phyloP scores from a whole-genome alignment of 2,113 vertebrate species.

The Rhea pennata region DNA sequence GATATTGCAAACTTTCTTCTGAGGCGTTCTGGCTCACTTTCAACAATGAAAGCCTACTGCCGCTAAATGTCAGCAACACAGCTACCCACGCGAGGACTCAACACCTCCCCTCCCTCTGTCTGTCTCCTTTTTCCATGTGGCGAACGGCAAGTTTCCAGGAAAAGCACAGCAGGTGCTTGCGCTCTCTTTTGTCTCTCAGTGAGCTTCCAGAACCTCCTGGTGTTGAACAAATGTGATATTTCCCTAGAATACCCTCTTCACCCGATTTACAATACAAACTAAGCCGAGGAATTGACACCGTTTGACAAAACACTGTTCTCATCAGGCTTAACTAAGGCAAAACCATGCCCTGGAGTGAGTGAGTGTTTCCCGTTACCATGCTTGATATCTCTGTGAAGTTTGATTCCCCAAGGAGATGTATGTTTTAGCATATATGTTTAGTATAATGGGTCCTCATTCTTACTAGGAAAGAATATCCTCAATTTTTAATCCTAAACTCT shows the following conservation, averaged over 20 bases:
- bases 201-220: background rate
- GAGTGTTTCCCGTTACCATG: background rate
- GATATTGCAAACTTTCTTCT: conserved; percentile 35
- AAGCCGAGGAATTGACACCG: background rate
- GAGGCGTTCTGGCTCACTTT: conserved; percentile 53
- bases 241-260: background rate
- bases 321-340: background rate
- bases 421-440: background rate
- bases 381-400: background rate
- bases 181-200: background rate
- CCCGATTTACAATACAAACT: background rate
- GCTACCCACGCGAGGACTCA: conserved; percentile 43
- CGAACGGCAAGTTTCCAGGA: conserved; percentile 21
- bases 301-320: background rate
- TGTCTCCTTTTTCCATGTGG: conserved; percentile 52
- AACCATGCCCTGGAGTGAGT: background rate
- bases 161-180: conserved; percentile 25
- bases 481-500: background rate
- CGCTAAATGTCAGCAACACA: conserved; percentile 65
- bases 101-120: conserved; percentile 68
- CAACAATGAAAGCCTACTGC: conserved; percentile 43
- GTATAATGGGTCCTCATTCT: background rate
- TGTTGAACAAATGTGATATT: background rate
- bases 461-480: background rate
- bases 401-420: background rate